Conservation (phyloP, 2,888 invertebrate species). For the Eulithis prunata region DNA sequence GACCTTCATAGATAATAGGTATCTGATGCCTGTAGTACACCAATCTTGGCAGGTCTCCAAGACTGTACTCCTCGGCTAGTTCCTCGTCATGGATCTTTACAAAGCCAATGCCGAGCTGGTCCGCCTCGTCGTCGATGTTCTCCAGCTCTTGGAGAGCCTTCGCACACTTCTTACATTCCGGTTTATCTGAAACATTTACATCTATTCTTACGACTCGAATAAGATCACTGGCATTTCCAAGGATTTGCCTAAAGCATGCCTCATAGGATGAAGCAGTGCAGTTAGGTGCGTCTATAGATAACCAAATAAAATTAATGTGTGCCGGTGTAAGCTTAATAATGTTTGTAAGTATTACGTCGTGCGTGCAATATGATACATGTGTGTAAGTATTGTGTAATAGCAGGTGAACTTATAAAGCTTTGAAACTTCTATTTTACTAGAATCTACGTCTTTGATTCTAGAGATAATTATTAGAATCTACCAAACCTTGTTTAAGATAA, state of each 20-base stretch:
- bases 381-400: slow-evolving; percentile 32
- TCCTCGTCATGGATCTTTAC: slow-evolving; percentile 97
- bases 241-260: slow-evolving; percentile 59
- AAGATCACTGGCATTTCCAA: slow-evolving; percentile 10
- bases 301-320: slow-evolving; percentile 63
- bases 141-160: slow-evolving; percentile 96
- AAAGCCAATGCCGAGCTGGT: slow-evolving; percentile 96
- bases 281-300: slow-evolving; percentile 65
- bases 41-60: slow-evolving; percentile 93
- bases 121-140: slow-evolving; percentile 97
- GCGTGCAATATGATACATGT: slow-evolving; percentile 42
- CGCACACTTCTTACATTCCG: slow-evolving; percentile 95
- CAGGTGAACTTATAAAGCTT: slow-evolving; percentile 37
- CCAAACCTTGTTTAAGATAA: slow-evolving; percentile 20
- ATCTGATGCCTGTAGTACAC: slow-evolving; percentile 97
- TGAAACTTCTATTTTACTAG: slow-evolving; percentile 31
- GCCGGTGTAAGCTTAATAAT: slow-evolving; percentile 51
- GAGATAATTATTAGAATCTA: slow-evolving; percentile 27
- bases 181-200: slow-evolving; percentile 88
- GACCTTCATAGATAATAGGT: slow-evolving; percentile 97
- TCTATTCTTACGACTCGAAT: slow-evolving; percentile 21
- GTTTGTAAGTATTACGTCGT: slow-evolving; percentile 31
- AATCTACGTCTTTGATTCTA: slow-evolving; percentile 31
- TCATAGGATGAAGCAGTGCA: slow-evolving; percentile 73
- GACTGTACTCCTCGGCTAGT: slow-evolving; percentile 96